Evolutionary conservation across 2,888 invertebrate genomes (phyloP), one percentile per base, ranked within the genome.

Genomic region (Volucella zonaria): DNA sequence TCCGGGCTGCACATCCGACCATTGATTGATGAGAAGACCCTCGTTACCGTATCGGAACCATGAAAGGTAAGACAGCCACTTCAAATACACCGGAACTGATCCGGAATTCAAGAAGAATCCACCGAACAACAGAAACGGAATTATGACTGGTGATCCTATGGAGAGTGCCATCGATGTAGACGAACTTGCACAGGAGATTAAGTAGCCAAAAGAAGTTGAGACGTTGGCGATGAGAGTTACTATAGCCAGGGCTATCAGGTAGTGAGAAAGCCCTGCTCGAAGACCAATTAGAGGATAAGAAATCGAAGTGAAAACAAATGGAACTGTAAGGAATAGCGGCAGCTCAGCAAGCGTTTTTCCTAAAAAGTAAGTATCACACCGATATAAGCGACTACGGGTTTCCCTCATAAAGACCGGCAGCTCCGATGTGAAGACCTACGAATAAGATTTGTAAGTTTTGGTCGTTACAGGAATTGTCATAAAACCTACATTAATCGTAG

Each of bases 41-140:
- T 98, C 97, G 91, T 97, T 97, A 40, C 97, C 97, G 91, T 97
- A 98, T 74, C 96, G 95, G 92, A 98, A 97, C 98, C 98, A 98
- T 0, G 97, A 97, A 12, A 97, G 91, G 91, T 97, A 96, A 0
- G 96, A 96, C 85, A 97, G 92, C 97, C 97, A 97, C 87, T 95
- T 93, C 77, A 97, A 95, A 90, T 97, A 97, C 0, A 93, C 92
- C 0, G 97, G 97, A 23, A 97, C 95, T 0, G 97, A 97, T 95
- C 95, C 96, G 23, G 96, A 95, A 90, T 98, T 98, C 52, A 99
- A 93, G 92, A 98, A 98, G 93, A 97, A 98, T 54, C 99, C 99
- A 79, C 98, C 98, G 90, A 99, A 99, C 15, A 99, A 93, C 92
- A 99, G 93, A 91, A 98, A 96, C 0, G 99, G 98, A 80, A 99